Evolutionary conservation across 2,113 vertebrate genomes (phyloP).

Genomic region (Osmerus mordax): DNA sequence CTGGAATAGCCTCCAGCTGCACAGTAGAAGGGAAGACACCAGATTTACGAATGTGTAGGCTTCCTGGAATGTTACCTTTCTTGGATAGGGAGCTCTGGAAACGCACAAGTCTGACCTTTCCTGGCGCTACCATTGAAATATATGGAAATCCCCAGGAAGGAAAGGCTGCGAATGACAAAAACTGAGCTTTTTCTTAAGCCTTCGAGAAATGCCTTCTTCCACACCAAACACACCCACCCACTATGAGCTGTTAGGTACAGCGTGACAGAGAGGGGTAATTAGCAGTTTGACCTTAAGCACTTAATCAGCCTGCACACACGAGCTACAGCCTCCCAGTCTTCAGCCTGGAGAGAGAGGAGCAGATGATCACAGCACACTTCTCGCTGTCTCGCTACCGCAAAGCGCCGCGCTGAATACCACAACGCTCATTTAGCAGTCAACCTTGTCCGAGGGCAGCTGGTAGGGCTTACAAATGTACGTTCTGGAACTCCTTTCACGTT

Average conservation of each 20-base stretch:
- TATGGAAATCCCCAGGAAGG: background rate
- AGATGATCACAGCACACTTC: conserved; percentile 20
- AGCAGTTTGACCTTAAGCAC: conserved; percentile 57
- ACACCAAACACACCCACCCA: conserved; percentile 10
- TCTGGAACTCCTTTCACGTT: conserved; percentile 40
- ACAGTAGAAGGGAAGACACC: too few species aligned
- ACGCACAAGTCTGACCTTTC: too few species aligned
- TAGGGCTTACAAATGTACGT: conserved; percentile 45
- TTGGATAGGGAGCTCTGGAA: too few species aligned
- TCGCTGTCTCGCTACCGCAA: background rate
- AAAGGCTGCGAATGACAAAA: background rate
- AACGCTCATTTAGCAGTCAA: conserved; percentile 35
- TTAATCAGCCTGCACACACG: conserved; percentile 66
- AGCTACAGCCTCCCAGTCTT: conserved; percentile 47
- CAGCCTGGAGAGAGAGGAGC: conserved; percentile 8
- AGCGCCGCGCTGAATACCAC: conserved; percentile 25
- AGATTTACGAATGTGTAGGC: too few species aligned
- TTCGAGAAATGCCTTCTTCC: too few species aligned
- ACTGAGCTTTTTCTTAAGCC: too few species aligned
- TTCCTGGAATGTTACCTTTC: too few species aligned
- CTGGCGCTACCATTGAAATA: background rate
- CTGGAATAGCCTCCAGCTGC: too few species aligned
- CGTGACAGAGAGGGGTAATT: conserved; percentile 62
- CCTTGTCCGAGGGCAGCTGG: conserved; percentile 45
- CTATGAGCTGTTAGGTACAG: conserved; percentile 54